Conservation (phyloP, 2,888 invertebrate genomes). For the Glomeris marginata region DNA sequence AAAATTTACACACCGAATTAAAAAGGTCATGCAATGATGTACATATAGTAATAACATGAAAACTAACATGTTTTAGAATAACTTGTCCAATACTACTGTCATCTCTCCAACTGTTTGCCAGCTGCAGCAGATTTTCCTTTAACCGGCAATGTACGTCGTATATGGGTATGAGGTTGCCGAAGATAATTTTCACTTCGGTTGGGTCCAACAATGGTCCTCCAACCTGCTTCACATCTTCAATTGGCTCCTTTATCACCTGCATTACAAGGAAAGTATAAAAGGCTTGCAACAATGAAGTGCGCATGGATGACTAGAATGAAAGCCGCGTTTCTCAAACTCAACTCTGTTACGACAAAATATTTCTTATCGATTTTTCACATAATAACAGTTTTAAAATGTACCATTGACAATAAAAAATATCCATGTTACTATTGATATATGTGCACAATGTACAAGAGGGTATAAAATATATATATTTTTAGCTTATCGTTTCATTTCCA, state of each 20-base stretch:
- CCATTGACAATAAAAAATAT: too few relatives aligned
- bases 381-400: too few relatives aligned
- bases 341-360: neutral
- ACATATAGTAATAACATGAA: neutral
- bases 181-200: constrained; percentile 86
- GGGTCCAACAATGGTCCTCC: constrained; percentile 66
- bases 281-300: neutral
- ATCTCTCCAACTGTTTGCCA: constrained; percentile 70
- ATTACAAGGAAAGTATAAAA: constrained; percentile 19
- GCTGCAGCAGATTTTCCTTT: constrained; percentile 43
- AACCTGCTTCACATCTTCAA: constrained; percentile 72
- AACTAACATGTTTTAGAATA: constrained; percentile 56
- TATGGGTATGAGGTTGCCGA: constrained; percentile 88
- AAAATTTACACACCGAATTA: neutral
- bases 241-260: constrained; percentile 81
- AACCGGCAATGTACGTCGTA: constrained; percentile 78
- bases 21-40: constrained; percentile 1
- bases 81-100: constrained; percentile 74
- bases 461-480: too few relatives aligned
- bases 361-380: too few relatives aligned
- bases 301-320: neutral
- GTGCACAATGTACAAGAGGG: too few relatives aligned
- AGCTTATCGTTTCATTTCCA: too few relatives aligned
- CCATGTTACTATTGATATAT: too few relatives aligned
- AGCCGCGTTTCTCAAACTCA: constrained; percentile 9